Percentiles rank a stretch among this genome's conserved stretches.
phyloP scores from a whole-genome alignment of 2,888 invertebrate genomes.

The Eupithecia tripunctaria region DNA sequence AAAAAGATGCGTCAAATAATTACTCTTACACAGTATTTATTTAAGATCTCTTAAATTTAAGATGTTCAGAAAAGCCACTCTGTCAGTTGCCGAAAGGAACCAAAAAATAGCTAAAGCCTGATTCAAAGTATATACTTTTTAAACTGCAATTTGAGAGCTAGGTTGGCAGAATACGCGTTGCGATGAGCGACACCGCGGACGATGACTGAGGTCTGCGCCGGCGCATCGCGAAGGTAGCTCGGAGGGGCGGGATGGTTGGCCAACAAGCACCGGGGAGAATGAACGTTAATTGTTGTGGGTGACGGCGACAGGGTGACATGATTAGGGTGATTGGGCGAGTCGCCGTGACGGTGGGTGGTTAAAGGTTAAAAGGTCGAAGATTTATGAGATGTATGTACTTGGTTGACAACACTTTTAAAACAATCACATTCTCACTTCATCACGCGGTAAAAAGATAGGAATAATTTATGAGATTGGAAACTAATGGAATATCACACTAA shows the following conservation, averaged over 20 bases:
- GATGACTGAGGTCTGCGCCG: conserved; percentile 40
- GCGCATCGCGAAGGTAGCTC: conserved; percentile 45
- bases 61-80: not conserved
- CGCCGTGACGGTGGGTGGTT: conserved; percentile 15
- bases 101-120: not conserved
- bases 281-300: conserved; percentile 20
- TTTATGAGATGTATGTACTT: too few relatives aligned
- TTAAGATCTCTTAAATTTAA: not conserved
- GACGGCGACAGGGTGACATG: conserved; percentile 20
- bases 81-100: not conserved
- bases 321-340: conserved; percentile 11
- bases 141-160: conserved; percentile 29
- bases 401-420: too few relatives aligned
- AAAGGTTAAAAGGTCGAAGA: not conserved
- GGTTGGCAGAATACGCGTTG: conserved; percentile 27
- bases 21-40: not conserved
- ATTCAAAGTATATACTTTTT: conserved; percentile 19
- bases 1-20: conserved; percentile 4
- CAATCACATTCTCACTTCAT: too few relatives aligned
- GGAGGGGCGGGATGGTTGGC: conserved; percentile 42
- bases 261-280: conserved; percentile 20
- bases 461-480: too few relatives aligned
- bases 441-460: too few relatives aligned
- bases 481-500: too few relatives aligned
- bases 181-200: conserved; percentile 42